Percentiles rank a stretch among this genome's conserved stretches.
These are phyloP conservation scores for Globodera rostochiensis DNA, from an alignment of 1,140 invertebrate genomes.

Conservation along the genomic window DNA sequence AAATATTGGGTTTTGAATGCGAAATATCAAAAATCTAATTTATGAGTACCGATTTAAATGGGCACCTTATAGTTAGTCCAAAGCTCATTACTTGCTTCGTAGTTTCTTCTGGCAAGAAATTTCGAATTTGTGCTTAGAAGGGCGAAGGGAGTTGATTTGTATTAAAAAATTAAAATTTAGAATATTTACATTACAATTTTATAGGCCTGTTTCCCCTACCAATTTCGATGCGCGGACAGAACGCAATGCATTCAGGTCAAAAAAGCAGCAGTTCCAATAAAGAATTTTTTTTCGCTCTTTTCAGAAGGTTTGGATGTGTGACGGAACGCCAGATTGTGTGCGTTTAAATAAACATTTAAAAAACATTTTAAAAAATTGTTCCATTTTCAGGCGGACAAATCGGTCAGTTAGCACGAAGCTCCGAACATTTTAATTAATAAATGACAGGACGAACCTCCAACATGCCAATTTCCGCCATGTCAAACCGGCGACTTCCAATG, in stretches of 20 bases:
- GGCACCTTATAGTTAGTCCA: too few relatives aligned
- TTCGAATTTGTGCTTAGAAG: too few relatives aligned
- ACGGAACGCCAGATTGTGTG: constrained; percentile 66
- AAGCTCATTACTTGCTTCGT: too few relatives aligned
- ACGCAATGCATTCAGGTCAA: constrained; percentile 80
- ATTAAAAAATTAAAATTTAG: too few relatives aligned
- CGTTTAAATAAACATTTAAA: not conserved
- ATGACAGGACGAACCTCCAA: constrained; percentile 81
- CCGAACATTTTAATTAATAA: constrained; percentile 31
- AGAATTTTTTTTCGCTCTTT: constrained; percentile 10
- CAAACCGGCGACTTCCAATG: constrained; percentile 82
- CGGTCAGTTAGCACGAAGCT: constrained; percentile 52
- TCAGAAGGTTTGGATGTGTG: constrained; percentile 75
- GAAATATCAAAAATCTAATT: too few relatives aligned
- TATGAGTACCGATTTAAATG: too few relatives aligned
- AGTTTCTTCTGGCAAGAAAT: too few relatives aligned
- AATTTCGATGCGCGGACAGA: constrained; percentile 83
- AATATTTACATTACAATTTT: not conserved
- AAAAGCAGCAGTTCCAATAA: constrained; percentile 1
- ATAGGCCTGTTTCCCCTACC: constrained; percentile 77
- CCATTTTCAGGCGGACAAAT: constrained; percentile 12
- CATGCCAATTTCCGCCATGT: constrained; percentile 85
- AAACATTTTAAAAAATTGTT: not conserved
- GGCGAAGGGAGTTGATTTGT: too few relatives aligned
- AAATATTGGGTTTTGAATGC: too few relatives aligned